These are phyloP conservation scores for Palythoa grandis DNA, from an alignment of 92 coral and sea anemone species.

Conservation along the genomic window DNA sequence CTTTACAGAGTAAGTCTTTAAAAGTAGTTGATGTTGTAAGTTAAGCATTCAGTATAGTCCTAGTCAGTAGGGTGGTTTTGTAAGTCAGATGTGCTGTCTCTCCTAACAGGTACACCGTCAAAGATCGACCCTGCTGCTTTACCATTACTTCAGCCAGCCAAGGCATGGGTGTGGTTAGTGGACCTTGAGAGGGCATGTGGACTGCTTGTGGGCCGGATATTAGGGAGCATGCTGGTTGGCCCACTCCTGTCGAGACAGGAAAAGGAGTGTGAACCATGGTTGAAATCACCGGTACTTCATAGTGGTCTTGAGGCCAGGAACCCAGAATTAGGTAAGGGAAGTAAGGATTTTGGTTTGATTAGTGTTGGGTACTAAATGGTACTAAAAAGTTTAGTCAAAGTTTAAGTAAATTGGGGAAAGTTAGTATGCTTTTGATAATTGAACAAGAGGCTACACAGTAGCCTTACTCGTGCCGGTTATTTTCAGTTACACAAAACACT, in stretches of 20 bases:
- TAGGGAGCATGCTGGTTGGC: conserved; percentile 83
- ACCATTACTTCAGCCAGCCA: conserved; percentile 81
- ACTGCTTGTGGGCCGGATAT: conserved; percentile 73
- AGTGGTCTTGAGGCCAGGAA: conserved; percentile 81
- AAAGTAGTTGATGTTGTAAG: too few species aligned
- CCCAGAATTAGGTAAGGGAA: conserved; percentile 63
- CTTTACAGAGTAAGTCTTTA: too few species aligned
- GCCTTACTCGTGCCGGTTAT: too few species aligned
- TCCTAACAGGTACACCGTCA: conserved; percentile 66
- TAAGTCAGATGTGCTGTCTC: not conserved
- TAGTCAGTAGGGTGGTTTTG: too few species aligned
- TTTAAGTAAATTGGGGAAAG: too few species aligned
- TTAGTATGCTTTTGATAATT: too few species aligned
- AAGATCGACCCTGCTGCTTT: conserved; percentile 85
- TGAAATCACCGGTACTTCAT: conserved; percentile 72
- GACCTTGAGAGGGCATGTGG: conserved; percentile 82
- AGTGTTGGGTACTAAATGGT: too few species aligned
- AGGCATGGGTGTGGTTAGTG: conserved; percentile 86
- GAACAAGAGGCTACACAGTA: too few species aligned
- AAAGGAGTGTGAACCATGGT: conserved; percentile 79
- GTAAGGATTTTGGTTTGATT: not conserved
- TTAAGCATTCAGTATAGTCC: too few species aligned
- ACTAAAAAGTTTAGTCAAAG: too few species aligned
- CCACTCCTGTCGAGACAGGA: conserved; percentile 73
- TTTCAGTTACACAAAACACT: too few species aligned